Evolutionary conservation across 35 echinoderm and acorn worm genomes (phyloP).

Genomic region (Lytechinus pictus): DNA sequence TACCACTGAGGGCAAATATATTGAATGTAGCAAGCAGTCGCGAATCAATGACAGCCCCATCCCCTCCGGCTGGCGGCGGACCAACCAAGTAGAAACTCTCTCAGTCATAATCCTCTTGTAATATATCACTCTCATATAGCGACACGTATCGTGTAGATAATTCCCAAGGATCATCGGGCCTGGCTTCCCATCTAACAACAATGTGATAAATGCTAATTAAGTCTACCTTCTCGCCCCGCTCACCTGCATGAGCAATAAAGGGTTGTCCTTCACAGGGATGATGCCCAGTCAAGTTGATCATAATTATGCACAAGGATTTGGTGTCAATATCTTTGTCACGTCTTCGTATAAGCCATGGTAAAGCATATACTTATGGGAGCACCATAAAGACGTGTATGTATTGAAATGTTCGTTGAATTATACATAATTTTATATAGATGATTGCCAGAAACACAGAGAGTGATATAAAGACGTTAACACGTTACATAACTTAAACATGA

Average conservation of each 20-base stretch:
- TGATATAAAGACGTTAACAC: too few relatives aligned
- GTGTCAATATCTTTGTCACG: not conserved
- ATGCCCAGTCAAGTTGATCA: not conserved
- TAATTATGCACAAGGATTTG: not conserved
- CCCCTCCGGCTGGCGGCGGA: not conserved
- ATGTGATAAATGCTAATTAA: slow-evolving; percentile 6
- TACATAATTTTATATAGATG: too few relatives aligned
- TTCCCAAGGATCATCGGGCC: not conserved
- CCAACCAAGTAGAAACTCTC: not conserved
- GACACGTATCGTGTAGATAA: not conserved
- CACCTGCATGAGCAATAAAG: not conserved
- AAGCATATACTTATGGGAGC: too few relatives aligned
- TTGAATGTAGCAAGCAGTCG: too few relatives aligned
- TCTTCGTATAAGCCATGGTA: too few relatives aligned
- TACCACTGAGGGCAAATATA: too few relatives aligned
- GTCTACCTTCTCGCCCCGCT: not conserved
- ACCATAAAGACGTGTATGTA: too few relatives aligned
- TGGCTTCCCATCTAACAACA: not conserved
- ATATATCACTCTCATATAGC: not conserved
- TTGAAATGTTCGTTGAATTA: too few relatives aligned
- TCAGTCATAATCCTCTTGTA: not conserved
- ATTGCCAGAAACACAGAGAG: too few relatives aligned
- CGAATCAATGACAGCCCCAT: not conserved
- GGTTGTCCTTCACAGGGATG: not conserved
- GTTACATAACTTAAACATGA: too few relatives aligned